Percentiles rank a stretch among this genome's conserved stretches.
These are phyloP conservation scores for Dinothrombium tinctorium DNA, from an alignment of 1,140 invertebrate genomes.

Conservation along the genomic window DNA sequence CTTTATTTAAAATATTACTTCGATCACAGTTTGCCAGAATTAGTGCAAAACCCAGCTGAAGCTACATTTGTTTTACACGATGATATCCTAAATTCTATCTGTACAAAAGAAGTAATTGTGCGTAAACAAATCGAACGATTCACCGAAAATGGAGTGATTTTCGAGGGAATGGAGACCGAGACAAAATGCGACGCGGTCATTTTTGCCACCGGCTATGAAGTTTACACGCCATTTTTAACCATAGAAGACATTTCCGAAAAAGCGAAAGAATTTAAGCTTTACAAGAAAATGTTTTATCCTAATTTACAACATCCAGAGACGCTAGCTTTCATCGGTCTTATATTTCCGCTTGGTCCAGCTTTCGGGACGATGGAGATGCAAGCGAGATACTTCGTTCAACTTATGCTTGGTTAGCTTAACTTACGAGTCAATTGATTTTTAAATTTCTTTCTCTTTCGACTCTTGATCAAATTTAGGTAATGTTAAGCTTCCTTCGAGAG, in stretches of 20 bases:
- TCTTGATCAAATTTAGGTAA: no score
- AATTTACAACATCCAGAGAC: constrained; percentile 17
- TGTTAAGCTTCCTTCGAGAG: no score
- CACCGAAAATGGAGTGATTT: constrained; percentile 19
- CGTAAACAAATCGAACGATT: constrained; percentile 21
- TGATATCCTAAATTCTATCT: no score
- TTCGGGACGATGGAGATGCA: constrained; percentile 29
- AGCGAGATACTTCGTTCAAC: constrained; percentile 21
- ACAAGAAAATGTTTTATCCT: constrained; percentile 25
- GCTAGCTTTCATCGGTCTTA: constrained; percentile 26
- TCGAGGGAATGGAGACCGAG: constrained; percentile 16
- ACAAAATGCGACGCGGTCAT: constrained; percentile 20
- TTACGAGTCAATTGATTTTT: no score
- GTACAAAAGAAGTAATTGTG: no score
- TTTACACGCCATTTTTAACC: constrained; percentile 22
- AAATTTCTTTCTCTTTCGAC: no score
- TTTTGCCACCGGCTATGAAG: constrained; percentile 23
- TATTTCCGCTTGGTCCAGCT: constrained; percentile 27
- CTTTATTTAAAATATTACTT: no score
- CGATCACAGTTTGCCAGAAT: no score
- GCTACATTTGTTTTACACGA: no score
- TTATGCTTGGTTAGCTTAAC: constrained; percentile 3
- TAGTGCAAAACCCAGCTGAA: no score
- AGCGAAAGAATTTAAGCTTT: constrained; percentile 24
- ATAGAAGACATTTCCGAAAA: constrained; percentile 13